A percentile compares a stretch with the other conserved stretches of the same genome.
Evolutionary conservation across 2,888 invertebrate species (phyloP).

Genomic region (Cinara cedri): DNA sequence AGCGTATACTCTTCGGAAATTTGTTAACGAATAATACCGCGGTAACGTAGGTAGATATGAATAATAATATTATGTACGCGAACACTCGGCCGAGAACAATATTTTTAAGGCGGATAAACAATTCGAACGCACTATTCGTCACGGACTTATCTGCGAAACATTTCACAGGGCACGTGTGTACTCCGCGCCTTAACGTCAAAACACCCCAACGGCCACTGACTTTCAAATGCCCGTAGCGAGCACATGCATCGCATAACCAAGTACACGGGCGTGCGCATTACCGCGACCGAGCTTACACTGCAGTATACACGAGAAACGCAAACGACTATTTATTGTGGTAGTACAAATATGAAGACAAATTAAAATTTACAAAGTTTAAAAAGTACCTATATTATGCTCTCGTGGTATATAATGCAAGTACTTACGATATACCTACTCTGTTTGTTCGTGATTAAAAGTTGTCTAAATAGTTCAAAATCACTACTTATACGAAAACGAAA

Average conservation of each 20-base stretch:
- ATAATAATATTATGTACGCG: too few species aligned
- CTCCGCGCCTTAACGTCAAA: slow-evolving; percentile 12
- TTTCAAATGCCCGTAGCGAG: slow-evolving; percentile 34
- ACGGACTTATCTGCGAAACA: neutral
- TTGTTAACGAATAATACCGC: too few species aligned
- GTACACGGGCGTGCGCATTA: neutral
- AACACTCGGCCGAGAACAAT: too few species aligned
- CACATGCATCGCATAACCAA: neutral
- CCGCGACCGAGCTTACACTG: neutral
- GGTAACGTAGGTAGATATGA: too few species aligned
- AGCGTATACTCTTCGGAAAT: too few species aligned
- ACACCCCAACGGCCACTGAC: slow-evolving; percentile 52
- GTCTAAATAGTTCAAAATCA: too few species aligned
- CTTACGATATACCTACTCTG: too few species aligned
- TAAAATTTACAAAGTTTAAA: neutral
- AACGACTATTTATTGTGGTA: slow-evolving; percentile 28
- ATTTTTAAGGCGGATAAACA: neutral
- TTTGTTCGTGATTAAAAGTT: too few species aligned
- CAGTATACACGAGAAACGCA: neutral
- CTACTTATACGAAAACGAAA: too few species aligned
- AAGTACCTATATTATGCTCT: too few species aligned
- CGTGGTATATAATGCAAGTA: too few species aligned
- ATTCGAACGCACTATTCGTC: neutral
- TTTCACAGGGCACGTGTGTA: neutral
- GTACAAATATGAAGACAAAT: neutral